Conservation (phyloP, 2,113 vertebrate genomes). For the Oryzias celebensis region DNA sequence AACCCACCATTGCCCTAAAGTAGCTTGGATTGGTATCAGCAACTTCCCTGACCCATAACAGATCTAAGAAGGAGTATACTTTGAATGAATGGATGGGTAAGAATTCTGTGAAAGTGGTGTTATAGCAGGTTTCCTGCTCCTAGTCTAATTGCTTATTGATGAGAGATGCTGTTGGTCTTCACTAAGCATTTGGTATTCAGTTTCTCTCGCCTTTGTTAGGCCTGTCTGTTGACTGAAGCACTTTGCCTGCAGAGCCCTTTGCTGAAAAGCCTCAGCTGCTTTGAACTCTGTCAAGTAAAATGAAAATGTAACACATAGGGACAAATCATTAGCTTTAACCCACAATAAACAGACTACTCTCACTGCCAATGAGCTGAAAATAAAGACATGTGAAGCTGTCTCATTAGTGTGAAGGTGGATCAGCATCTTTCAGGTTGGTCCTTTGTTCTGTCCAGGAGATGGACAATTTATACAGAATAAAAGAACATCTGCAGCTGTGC, state of each 20-base stretch:
- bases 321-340: background rate
- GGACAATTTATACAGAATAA: no score
- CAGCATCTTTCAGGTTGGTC: no score
- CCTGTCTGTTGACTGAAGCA: background rate
- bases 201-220: slow-evolving; percentile 5
- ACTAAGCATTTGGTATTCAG: slow-evolving; percentile 9
- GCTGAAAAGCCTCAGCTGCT: background rate
- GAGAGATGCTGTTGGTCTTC: slow-evolving; percentile 1
- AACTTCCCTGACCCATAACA: no score
- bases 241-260: no score
- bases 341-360: background rate
- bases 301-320: slow-evolving; percentile 1
- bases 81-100: background rate
- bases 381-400: slow-evolving; percentile 1
- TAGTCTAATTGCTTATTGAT: background rate
- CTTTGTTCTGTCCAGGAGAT: no score
- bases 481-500: no score
- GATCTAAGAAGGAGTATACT: no score
- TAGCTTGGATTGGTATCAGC: no score
- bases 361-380: slow-evolving; percentile 1
- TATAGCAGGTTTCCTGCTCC: background rate
- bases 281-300: slow-evolving; percentile 21
- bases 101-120: background rate
- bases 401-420: slow-evolving; percentile 2
- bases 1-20: no score